Percentiles rank a stretch among this genome's conserved stretches.
Evolutionary conservation across 2,888 invertebrate genomes (phyloP).

Genomic region (Tenthredo livida): DNA sequence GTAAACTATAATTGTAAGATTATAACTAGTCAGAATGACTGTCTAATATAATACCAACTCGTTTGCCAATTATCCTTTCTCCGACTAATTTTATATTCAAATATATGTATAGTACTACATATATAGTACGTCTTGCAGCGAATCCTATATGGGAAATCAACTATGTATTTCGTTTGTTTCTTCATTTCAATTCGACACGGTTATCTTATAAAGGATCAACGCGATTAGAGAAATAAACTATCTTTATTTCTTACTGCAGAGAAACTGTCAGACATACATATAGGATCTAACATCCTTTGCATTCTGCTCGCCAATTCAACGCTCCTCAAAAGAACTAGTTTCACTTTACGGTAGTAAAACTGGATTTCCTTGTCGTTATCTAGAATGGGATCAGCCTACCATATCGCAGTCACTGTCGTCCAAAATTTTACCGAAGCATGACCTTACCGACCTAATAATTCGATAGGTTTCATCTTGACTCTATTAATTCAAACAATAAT

Average conservation of each 20-base stretch:
- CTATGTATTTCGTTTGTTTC: background rate
- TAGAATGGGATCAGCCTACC: constrained; percentile 39
- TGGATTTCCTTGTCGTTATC: constrained; percentile 33
- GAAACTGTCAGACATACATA: constrained; percentile 40
- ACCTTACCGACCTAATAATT: constrained; percentile 38
- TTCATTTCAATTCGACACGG: background rate
- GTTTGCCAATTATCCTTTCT: constrained; percentile 1
- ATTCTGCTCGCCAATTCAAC: constrained; percentile 22
- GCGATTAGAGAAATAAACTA: background rate
- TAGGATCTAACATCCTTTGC: constrained; percentile 34
- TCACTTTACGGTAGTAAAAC: constrained; percentile 39
- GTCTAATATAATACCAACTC: constrained; percentile 27
- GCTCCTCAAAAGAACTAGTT: constrained; percentile 18
- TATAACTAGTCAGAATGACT: constrained; percentile 12
- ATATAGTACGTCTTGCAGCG: background rate
- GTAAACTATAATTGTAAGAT: constrained; percentile 47
- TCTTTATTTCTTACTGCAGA: constrained; percentile 7
- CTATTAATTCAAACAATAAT: background rate
- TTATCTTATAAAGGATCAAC: background rate
- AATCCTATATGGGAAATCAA: constrained; percentile 9
- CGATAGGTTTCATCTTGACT: constrained; percentile 15
- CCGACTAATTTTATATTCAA: constrained; percentile 7
- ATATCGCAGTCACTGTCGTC: constrained; percentile 4
- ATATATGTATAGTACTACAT: background rate
- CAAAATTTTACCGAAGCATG: constrained; percentile 41